These are phyloP conservation scores for Aythya baeri DNA, from an alignment of 2,113 vertebrate species.

Conservation along the genomic window DNA sequence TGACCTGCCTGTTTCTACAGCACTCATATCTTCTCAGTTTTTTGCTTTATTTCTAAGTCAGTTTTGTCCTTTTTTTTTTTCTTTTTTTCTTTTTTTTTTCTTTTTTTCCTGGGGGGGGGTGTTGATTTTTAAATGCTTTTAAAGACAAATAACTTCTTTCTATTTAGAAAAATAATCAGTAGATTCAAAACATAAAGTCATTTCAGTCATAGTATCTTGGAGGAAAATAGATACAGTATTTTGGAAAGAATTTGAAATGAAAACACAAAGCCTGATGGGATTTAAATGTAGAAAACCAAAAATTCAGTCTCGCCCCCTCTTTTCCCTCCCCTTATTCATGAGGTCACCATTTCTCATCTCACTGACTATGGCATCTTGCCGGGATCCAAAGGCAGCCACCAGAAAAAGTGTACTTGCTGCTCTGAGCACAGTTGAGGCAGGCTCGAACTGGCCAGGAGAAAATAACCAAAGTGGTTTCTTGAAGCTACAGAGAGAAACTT, in stretches of 20 bases:
- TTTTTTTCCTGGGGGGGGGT: background rate
- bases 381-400: constrained; percentile 1
- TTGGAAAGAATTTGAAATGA: constrained; percentile 46
- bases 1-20: constrained; percentile 52
- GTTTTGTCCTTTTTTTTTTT: background rate
- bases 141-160: constrained; percentile 55
- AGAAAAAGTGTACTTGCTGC: background rate
- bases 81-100: background rate
- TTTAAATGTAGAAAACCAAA: constrained; percentile 56
- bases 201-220: constrained; percentile 12
- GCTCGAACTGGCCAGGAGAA: background rate
- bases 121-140: constrained; percentile 40
- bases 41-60: background rate
- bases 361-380: constrained; percentile 22
- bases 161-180: constrained; percentile 56
- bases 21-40: constrained; percentile 3
- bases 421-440: background rate
- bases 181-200: background rate
- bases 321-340: constrained; percentile 17
- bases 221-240: constrained; percentile 40
- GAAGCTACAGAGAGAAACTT: background rate
- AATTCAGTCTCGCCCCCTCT: constrained; percentile 28
- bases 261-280: constrained; percentile 36
- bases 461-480: background rate
- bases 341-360: constrained; percentile 30